A percentile compares a stretch with the other conserved stretches of the same genome.
Conservation (phyloP, 1,140 invertebrate species). For the Protaetia brevitarsis region DNA sequence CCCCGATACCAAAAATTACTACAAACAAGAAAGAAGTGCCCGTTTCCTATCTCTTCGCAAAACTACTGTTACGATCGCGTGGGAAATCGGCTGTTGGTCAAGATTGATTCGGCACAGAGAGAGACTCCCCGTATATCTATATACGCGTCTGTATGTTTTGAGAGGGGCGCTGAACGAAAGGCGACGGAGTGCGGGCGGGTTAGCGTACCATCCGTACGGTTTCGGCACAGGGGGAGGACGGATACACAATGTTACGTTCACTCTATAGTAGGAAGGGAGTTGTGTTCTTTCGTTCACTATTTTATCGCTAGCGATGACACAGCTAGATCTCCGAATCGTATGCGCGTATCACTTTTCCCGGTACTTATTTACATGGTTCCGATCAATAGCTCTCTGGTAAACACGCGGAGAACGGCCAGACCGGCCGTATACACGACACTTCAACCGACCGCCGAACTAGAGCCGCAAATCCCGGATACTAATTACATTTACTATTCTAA, state of each 20-base stretch:
- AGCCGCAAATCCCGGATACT: slow-evolving; percentile 4
- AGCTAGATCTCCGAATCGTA: slow-evolving; percentile 32
- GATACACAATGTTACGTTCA: no score
- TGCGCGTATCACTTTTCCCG: slow-evolving; percentile 34
- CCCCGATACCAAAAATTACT: no score
- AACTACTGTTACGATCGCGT: no score
- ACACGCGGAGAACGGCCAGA: slow-evolving; percentile 27
- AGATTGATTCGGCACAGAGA: slow-evolving; percentile 10
- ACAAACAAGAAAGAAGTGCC: no score
- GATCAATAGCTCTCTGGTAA: slow-evolving; percentile 33
- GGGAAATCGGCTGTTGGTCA: slow-evolving; percentile 13
- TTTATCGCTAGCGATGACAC: slow-evolving; percentile 26
- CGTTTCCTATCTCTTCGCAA: no score
- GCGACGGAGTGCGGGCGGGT: not conserved
- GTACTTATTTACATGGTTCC: slow-evolving; percentile 35
- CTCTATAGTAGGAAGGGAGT: not conserved
- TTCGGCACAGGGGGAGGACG: not conserved
- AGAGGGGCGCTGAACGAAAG: not conserved
- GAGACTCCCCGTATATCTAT: not conserved
- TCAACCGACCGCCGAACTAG: slow-evolving; percentile 23
- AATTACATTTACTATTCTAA: slow-evolving; percentile 17
- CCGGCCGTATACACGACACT: slow-evolving; percentile 28
- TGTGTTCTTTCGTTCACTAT: slow-evolving; percentile 24
- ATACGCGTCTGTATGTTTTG: not conserved
- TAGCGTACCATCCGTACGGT: no score